Percentiles rank a stretch among this genome's conserved stretches.
phyloP scores from a whole-genome alignment of 2,797 vertebrate species.

The Microctenopoma stevenorrisi region DNA sequence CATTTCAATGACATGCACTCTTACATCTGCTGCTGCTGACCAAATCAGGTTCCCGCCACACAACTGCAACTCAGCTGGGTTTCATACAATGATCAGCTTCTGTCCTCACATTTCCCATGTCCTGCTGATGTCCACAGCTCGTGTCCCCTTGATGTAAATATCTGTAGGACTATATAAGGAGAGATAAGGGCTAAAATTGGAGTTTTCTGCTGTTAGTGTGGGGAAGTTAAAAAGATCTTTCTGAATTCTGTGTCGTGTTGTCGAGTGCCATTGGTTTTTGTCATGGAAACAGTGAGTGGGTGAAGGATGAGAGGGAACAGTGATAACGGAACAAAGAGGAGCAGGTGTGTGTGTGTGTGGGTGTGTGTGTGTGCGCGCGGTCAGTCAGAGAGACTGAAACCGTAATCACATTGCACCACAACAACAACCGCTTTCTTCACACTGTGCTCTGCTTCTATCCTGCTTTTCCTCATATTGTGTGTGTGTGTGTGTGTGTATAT shows the following conservation, averaged over 20 bases:
- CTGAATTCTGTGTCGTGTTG: conserved; percentile 33
- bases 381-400: conserved; percentile 4
- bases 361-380: background rate
- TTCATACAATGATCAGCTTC: no score
- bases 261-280: conserved; percentile 61
- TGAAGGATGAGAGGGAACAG: conserved; percentile 39
- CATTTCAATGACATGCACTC: no score
- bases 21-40: no score
- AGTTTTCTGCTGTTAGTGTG: conserved; percentile 60
- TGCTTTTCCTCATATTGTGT: background rate
- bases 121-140: background rate
- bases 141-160: background rate
- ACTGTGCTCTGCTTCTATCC: conserved; percentile 10
- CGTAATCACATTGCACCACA: conserved; percentile 12
- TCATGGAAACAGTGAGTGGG: conserved; percentile 70
- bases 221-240: conserved; percentile 51
- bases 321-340: conserved; percentile 21
- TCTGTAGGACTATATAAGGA: background rate
- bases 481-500: no score
- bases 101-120: background rate
- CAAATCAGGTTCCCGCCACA: no score
- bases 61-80: no score
- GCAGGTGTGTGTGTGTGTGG: conserved; percentile 25
- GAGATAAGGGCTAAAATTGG: conserved; percentile 17
- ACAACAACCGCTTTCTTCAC: background rate